A percentile compares a stretch with the other conserved stretches of the same genome.
phyloP scores from a whole-genome alignment of 2,113 vertebrate genomes.

The Psettodes erumei region DNA sequence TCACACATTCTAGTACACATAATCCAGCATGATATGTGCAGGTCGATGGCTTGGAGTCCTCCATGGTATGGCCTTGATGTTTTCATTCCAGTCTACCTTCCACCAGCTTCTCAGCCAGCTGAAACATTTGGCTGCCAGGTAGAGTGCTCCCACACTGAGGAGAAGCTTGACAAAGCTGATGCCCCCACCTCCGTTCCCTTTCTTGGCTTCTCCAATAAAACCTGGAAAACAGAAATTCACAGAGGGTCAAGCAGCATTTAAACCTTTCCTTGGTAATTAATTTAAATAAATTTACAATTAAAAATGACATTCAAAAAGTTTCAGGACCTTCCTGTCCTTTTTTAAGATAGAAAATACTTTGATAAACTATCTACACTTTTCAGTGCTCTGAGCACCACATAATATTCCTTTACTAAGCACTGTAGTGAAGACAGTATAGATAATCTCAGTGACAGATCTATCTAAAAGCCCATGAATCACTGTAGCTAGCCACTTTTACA shows the following conservation, averaged over 20 bases:
- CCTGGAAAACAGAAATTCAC: constrained; percentile 17
- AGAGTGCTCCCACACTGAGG: constrained; percentile 29
- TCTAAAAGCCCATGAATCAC: no score
- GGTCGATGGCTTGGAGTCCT: not conserved
- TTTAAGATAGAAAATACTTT: no score
- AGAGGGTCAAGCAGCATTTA: not conserved
- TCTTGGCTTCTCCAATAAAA: not conserved
- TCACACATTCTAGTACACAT: constrained; percentile 5
- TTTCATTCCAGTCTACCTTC: not conserved
- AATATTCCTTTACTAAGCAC: not conserved
- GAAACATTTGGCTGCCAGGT: constrained; percentile 36
- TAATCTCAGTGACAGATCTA: no score
- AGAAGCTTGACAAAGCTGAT: constrained; percentile 7
- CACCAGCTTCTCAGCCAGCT: constrained; percentile 27
- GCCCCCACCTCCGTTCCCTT: not conserved
- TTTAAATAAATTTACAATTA: no score
- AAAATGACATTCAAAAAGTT: no score
- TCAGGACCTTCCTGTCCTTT: no score
- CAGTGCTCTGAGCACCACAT: not conserved
- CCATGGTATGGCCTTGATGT: not conserved
- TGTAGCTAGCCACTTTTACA: no score
- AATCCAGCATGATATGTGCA: constrained; percentile 33
- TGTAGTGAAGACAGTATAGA: not conserved
- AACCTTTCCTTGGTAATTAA: not conserved
- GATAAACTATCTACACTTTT: no score